These are phyloP conservation scores for Pitangus sulphuratus DNA, from an alignment of 2,797 vertebrate species.

Conservation along the genomic window DNA sequence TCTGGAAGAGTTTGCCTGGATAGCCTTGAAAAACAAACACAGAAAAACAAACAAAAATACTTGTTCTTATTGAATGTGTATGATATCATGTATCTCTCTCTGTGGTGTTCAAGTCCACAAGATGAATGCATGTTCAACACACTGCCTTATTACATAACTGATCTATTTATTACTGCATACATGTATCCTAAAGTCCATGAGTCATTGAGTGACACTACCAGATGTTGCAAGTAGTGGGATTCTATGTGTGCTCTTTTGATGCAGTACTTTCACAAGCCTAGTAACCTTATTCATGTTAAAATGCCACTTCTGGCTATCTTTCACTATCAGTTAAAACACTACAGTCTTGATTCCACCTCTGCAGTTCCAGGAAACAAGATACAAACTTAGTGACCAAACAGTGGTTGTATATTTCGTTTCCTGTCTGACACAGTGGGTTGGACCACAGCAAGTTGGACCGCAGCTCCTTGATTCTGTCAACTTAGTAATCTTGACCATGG, in stretches of 20 bases:
- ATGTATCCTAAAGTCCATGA: slow-evolving; percentile 74
- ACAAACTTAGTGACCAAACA: slow-evolving; percentile 44
- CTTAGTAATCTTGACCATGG: slow-evolving; percentile 59
- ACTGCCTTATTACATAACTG: slow-evolving; percentile 92
- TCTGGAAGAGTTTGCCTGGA: slow-evolving; percentile 85
- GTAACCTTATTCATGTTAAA: slow-evolving; percentile 65
- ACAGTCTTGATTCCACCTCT: slow-evolving; percentile 65
- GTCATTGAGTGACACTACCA: slow-evolving; percentile 74
- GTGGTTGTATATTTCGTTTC: slow-evolving; percentile 58
- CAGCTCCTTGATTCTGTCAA: slow-evolving; percentile 57
- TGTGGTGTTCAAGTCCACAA: slow-evolving; percentile 83
- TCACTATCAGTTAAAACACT: slow-evolving; percentile 59
- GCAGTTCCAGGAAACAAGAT: slow-evolving; percentile 60
- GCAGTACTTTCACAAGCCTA: slow-evolving; percentile 70
- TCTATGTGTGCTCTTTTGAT: slow-evolving; percentile 68
- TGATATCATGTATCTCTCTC: slow-evolving; percentile 81
- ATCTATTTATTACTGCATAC: slow-evolving; percentile 93
- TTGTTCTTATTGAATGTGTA: slow-evolving; percentile 88
- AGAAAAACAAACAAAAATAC: slow-evolving; percentile 63
- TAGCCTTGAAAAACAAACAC: slow-evolving; percentile 88
- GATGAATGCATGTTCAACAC: slow-evolving; percentile 89
- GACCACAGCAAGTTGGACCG: slow-evolving; percentile 49
- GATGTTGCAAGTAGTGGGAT: slow-evolving; percentile 77
- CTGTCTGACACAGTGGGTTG: slow-evolving; percentile 53
- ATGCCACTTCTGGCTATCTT: slow-evolving; percentile 61